Evolutionary conservation across 2,888 invertebrate species (phyloP), one percentile per base, ranked within the genome.

Genomic region (Xestia sexstrigata): DNA sequence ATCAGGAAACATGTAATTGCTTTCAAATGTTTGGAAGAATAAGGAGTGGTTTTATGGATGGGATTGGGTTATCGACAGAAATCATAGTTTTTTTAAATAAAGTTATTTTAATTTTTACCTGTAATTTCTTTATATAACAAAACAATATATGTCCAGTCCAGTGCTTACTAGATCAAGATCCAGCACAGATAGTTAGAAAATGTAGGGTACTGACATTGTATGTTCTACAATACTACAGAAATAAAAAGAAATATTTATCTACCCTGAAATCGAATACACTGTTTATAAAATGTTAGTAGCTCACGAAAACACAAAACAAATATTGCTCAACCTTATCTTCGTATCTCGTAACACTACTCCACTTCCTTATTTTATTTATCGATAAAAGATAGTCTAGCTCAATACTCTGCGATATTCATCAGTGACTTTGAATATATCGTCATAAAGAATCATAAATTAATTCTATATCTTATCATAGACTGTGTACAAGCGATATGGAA

Each of bases 1-100:
- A 94, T 94, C 93, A 91, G 91, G 92, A 95, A 96, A 95, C 95
- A 93, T 94, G 89, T 94, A 94, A 95, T 96, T 95, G 90, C 88
- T 92, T 93, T 92, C 91, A 92, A 89, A 92, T 92, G 88, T 87
- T 83, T 90, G 81, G 80, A 90, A 90, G 88, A 87, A 88, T 73
- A 67, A 75, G 67, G 39, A 83, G 80, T 72, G 67, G 70, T 65
- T 74, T 47, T 74, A 80, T 79, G 8, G 81, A 63, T 62, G 84
- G 47, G 47, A 47, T 42, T 39, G 5, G 42, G 30, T 7, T 80
- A 49, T 84, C 84, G 84, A 82, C 75, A 77, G 8, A 62, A 71
- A 13, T 2, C 0, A 39, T 39, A 9, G 42, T 42, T 0, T 42
- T 42, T 42, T 42, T 35, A 5, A 35, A 35, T 35, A 35, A 35